These are phyloP conservation scores for Mayetiola destructor DNA, from an alignment of 2,888 invertebrate genomes.

Conservation along the genomic window DNA sequence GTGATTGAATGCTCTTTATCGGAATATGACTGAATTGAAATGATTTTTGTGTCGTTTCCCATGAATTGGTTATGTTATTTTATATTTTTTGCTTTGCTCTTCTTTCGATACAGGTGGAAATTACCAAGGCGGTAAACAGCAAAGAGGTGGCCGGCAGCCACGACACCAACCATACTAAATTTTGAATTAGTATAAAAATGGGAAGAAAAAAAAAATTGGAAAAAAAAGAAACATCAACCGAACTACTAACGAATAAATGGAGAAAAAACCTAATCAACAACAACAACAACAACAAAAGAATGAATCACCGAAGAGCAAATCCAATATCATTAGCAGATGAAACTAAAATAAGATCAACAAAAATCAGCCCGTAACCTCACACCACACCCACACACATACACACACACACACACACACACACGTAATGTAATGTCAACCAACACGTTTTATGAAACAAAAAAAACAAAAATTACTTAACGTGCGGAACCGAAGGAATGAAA, in stretches of 20 bases:
- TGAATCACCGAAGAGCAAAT: neutral
- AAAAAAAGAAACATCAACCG: neutral
- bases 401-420: too few relatives aligned
- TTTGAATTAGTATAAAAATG: conserved; percentile 3
- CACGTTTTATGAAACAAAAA: too few relatives aligned
- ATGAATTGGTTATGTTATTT: neutral
- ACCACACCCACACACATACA: too few relatives aligned
- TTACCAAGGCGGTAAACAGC: conserved; percentile 74
- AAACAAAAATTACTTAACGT: too few relatives aligned
- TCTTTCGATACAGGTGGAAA: conserved; percentile 35
- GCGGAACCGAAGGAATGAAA: too few relatives aligned
- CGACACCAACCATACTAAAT: conserved; percentile 76
- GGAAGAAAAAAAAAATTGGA: neutral
- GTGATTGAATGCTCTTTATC: too few relatives aligned
- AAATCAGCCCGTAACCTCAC: too few relatives aligned
- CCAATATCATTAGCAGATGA: neutral
- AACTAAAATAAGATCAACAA: neutral
- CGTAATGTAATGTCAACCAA: too few relatives aligned
- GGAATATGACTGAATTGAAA: neutral
- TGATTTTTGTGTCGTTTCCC: neutral
- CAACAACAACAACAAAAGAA: too few relatives aligned
- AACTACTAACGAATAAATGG: too few relatives aligned
- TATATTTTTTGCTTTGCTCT: neutral
- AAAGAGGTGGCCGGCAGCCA: conserved; percentile 56
- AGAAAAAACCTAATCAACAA: too few relatives aligned